Evolutionary conservation across 2,888 invertebrate genomes (phyloP), one percentile per base, ranked within the genome.

Genomic region (Sesamia inferens): DNA sequence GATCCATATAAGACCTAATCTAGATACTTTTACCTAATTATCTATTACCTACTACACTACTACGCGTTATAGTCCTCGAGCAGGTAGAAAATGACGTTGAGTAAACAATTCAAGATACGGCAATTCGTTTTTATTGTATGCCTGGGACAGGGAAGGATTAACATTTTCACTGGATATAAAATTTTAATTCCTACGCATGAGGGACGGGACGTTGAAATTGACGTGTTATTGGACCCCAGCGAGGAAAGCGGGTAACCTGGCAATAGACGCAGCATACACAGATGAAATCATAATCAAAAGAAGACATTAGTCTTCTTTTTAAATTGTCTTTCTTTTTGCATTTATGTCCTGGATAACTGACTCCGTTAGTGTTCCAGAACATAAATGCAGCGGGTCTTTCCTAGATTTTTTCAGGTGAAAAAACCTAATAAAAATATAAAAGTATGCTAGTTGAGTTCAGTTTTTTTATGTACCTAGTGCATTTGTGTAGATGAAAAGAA

Each of bases 161-260:
- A 93, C 92, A 93, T 94, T 94, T 94, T 92, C 92, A 91, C 91
- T 93, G 92, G 86, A 93, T 93, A 92, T 95, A 92, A 93, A 95
- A 95, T 94, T 94, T 94, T 94, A 94, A 95, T 95, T 93, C 93
- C 88, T 89, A 85, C 86, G 91, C 93, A 90, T 92, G 91, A 93
- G 92, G 92, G 92, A 92, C 90, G 90, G 89, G 85, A 85, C 83
- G 89, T 86, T 89, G 88, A 91, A 94, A 95, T 94, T 94, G 94
- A 94, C 93, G 90, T 92, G 91, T 93, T 93, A 95, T 93, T 91
- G 92, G 92, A 85, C 94, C 94, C 94, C 80, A 80, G 94, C 85
- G 94, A 85, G 81, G 78, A 73, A 47, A 78, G 77, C 79, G 78
- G 74, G 54, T 72, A 75, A 64, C 74, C 78, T 72, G 79, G 76